Evolutionary conservation across 1,140 invertebrate genomes (phyloP).

Genomic region (Drusus annulatus): DNA sequence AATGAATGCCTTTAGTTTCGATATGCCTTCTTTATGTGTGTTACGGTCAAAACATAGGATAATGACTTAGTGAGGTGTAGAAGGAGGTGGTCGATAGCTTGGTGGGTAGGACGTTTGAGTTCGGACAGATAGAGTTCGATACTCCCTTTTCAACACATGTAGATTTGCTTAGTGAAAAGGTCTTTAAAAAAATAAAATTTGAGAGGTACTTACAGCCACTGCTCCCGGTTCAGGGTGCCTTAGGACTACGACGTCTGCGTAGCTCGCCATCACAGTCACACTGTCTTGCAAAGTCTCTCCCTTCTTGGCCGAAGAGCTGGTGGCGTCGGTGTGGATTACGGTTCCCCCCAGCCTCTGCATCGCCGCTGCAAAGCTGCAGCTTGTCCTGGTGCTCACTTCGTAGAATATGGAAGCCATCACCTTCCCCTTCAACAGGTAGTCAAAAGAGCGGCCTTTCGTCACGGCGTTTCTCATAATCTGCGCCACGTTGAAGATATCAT

Average conservation of each 20-base stretch:
- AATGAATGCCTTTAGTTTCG: no score
- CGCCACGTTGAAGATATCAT: conserved; percentile 95
- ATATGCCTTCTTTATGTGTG: no score
- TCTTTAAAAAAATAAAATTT: not conserved
- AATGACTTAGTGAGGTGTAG: no score
- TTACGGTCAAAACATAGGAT: no score
- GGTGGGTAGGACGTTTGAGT: no score
- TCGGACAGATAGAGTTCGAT: no score
- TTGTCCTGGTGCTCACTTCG: conserved; percentile 96
- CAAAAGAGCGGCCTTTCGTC: conserved; percentile 85
- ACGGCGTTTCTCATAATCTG: conserved; percentile 88
- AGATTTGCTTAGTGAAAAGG: no score
- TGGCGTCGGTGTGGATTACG: conserved; percentile 91
- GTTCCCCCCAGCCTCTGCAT: conserved; percentile 96
- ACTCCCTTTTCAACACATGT: no score
- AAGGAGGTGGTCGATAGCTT: no score
- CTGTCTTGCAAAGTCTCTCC: conserved; percentile 96
- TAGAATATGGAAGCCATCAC: conserved; percentile 97
- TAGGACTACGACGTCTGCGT: conserved; percentile 93
- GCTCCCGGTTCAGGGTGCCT: conserved; percentile 95
- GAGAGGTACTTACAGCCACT: conserved; percentile 79
- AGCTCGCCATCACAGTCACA: conserved; percentile 87
- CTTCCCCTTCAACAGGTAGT: conserved; percentile 94
- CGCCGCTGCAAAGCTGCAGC: conserved; percentile 95
- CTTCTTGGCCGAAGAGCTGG: conserved; percentile 94